phyloP scores from a whole-genome alignment of 2,888 invertebrate genomes.

The Mythimna vitellina region DNA sequence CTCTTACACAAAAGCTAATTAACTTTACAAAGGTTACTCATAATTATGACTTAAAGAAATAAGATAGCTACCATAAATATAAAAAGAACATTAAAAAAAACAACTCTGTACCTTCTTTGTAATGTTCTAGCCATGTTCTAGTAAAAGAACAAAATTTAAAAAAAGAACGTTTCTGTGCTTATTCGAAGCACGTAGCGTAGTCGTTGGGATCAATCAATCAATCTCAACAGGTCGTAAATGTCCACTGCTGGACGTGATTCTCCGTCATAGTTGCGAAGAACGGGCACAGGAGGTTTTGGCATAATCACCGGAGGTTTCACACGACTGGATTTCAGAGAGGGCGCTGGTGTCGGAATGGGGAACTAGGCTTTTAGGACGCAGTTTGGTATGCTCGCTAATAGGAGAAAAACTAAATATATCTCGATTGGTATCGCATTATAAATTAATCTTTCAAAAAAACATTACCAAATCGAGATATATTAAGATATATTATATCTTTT shows the following conservation, averaged over 20 bases:
- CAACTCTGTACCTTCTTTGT: slow-evolving; percentile 6
- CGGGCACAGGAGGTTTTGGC: slow-evolving; percentile 23
- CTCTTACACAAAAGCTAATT: slow-evolving; percentile 38
- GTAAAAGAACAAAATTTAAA: slow-evolving; percentile 4
- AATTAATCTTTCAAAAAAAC: too few relatives aligned
- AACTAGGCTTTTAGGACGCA: neutral
- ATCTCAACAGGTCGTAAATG: slow-evolving; percentile 59
- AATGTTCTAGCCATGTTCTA: neutral
- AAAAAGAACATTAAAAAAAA: slow-evolving; percentile 14
- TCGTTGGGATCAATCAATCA: slow-evolving; percentile 55
- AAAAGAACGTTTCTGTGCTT: slow-evolving; percentile 12
- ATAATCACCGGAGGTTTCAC: slow-evolving; percentile 38
- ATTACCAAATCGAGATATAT: too few relatives aligned
- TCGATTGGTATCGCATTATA: neutral
- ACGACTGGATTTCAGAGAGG: slow-evolving; percentile 23
- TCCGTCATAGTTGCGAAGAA: slow-evolving; percentile 43
- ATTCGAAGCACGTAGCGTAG: slow-evolving; percentile 31
- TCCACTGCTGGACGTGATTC: slow-evolving; percentile 44
- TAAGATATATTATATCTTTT: neutral
- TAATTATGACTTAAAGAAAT: slow-evolving; percentile 15
- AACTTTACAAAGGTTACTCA: slow-evolving; percentile 23
- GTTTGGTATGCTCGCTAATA: neutral
- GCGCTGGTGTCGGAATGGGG: slow-evolving; percentile 6
- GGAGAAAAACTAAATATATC: too few relatives aligned
- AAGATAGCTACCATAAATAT: neutral